Conservation (phyloP, 1,140 invertebrate genomes). For the Akabosia matsudoensis region DNA sequence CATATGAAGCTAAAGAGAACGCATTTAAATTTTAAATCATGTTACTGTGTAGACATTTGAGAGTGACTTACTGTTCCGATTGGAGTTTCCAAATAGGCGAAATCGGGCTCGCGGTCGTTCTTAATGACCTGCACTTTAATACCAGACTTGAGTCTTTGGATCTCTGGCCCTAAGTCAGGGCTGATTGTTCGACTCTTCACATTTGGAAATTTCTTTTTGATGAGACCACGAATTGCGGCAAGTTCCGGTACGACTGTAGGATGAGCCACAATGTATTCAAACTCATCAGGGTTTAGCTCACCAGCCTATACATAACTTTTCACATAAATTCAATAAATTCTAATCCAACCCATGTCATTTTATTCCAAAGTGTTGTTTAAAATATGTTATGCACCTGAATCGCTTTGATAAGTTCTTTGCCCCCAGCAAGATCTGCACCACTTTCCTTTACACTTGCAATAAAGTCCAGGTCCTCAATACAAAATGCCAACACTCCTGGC, state of each 20-base stretch:
- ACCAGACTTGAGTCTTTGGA: constrained; percentile 63
- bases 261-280: constrained; percentile 69
- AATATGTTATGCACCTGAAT: constrained; percentile 59
- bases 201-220: constrained; percentile 72
- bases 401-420: constrained; percentile 66
- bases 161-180: constrained; percentile 59
- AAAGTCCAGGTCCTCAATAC: constrained; percentile 53
- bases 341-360: neutral
- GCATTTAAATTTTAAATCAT: neutral
- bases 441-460: constrained; percentile 60
- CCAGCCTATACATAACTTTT: constrained; percentile 60
- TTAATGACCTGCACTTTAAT: constrained; percentile 63
- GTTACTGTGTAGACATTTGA: constrained; percentile 24
- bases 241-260: constrained; percentile 73
- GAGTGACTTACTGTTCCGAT: constrained; percentile 63
- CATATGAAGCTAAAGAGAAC: constrained; percentile 66
- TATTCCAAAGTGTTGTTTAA: too few species aligned
- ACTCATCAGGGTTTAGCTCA: constrained; percentile 64
- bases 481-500: constrained; percentile 65
- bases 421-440: constrained; percentile 67
- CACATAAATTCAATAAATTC: constrained; percentile 38
- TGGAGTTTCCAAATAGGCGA: constrained; percentile 61
- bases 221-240: constrained; percentile 65
- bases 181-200: constrained; percentile 63
- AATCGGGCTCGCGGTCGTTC: constrained; percentile 66